phyloP scores from a whole-genome alignment of 1,140 invertebrate species.

The Trichonephila inaurata region DNA sequence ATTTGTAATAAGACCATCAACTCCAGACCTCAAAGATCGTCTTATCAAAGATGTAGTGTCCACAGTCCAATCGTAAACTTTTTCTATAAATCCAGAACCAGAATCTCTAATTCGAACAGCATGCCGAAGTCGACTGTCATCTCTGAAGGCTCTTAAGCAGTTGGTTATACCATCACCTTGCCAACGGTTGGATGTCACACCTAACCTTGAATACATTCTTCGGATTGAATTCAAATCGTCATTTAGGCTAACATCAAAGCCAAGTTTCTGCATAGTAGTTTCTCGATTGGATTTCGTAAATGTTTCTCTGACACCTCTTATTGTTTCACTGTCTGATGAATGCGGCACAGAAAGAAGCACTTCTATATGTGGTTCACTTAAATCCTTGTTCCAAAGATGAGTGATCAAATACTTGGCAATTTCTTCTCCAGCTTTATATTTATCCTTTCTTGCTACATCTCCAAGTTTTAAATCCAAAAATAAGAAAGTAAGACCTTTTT shows the following conservation, averaged over 20 bases:
- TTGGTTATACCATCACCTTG: slow-evolving; percentile 77
- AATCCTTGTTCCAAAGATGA: slow-evolving; percentile 76
- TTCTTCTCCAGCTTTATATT: slow-evolving; percentile 77
- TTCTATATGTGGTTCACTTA: slow-evolving; percentile 56
- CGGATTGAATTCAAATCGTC: slow-evolving; percentile 60
- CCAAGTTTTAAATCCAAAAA: slow-evolving; percentile 77
- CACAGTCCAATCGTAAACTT: slow-evolving; percentile 77
- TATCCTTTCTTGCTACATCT: slow-evolving; percentile 65
- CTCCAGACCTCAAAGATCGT: slow-evolving; percentile 62
- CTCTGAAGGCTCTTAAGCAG: slow-evolving; percentile 57
- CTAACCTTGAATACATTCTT: slow-evolving; percentile 68
- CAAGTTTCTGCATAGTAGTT: slow-evolving; percentile 47
- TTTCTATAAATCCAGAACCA: slow-evolving; percentile 60
- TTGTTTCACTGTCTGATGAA: slow-evolving; percentile 48
- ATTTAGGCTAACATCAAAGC: slow-evolving; percentile 74
- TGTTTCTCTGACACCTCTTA: slow-evolving; percentile 66
- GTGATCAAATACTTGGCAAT: slow-evolving; percentile 76
- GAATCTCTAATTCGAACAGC: slow-evolving; percentile 67
- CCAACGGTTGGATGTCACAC: slow-evolving; percentile 63
- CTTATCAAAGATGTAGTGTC: slow-evolving; percentile 66
- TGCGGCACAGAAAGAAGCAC: slow-evolving; percentile 73
- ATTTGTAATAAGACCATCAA: slow-evolving; percentile 77
- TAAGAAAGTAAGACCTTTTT: slow-evolving; percentile 60
- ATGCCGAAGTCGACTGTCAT: slow-evolving; percentile 52
- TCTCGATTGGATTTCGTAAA: slow-evolving; percentile 58